Base-by-base conservation (phyloP, 1,140 invertebrate genomes). In the Aphis gossypii region DNA sequence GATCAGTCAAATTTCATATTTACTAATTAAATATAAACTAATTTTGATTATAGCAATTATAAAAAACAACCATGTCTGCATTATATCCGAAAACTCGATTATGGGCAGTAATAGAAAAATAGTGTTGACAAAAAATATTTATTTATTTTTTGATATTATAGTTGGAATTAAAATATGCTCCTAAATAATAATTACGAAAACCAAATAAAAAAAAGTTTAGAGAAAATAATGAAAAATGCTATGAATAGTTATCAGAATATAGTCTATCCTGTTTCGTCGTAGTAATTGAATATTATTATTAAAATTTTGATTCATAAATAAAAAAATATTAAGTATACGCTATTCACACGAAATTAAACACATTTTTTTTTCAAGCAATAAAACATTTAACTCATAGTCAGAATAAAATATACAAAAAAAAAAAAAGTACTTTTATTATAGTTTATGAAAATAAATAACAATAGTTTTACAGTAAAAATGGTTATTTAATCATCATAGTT, bases 61-160 rank as follows among this genome's bases (percentile, higher is more conserved):
- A 76, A n/a, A 5, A 7, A n/a, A n/a, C 60, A 76, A n/a, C 9
- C 4, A 76, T 6, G 14, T 68, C 5, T 3, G 11, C 4, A 68
- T n/a, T 3, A n/a, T n/a, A n/a, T n/a, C 30, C 18, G 11, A n/a
- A 30, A 2, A 18, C 4, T n/a, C 14, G 5, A n/a, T 0, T n/a
- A n/a, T 68, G 8, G 0, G 0, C 14, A 76, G 11, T 3, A 76
- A 0, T 68, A 5, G 18, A 18, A 25, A 18, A 11, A 14, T n/a
- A n/a, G 60, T n/a, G 5, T 76, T 18, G 60, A 76, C 4, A 6
- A n/a, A 76, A 76, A n/a, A n/a, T n/a, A 30, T 30, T n/a, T 48
- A 48, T 48, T 18, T 48, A 48, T 48, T 48, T 30, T 68, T 68
- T 68, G 30, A 14, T n/a, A n/a, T 18, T n/a, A 68, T 14, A n/a